A percentile compares a stretch with the other conserved stretches of the same genome.
phyloP scores from a whole-genome alignment of 2,113 vertebrate genomes.

The Menura novaehollandiae region DNA sequence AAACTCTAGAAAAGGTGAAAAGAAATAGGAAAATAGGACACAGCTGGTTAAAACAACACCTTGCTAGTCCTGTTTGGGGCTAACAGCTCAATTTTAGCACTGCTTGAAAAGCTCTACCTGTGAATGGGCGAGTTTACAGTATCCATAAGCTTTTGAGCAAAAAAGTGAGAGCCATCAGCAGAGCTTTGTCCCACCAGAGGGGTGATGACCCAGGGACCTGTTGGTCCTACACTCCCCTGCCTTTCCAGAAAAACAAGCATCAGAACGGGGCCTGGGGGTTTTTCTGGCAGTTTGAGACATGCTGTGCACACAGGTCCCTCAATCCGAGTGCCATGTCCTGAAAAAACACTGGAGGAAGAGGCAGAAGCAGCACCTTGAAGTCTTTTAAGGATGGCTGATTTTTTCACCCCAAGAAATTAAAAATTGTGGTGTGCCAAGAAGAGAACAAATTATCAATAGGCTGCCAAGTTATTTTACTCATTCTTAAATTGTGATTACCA shows the following conservation, averaged over 20 bases:
- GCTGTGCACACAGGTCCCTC: background rate
- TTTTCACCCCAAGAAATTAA: background rate
- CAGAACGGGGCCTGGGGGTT: background rate
- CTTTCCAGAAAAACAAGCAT: background rate
- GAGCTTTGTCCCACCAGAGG: background rate
- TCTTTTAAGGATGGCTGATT: background rate
- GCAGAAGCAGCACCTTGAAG: background rate
- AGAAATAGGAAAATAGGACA: background rate
- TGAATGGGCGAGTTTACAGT: background rate
- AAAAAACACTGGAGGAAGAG: background rate
- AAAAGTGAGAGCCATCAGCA: background rate
- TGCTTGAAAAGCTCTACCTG: background rate
- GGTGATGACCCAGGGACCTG: background rate
- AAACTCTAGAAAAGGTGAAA: background rate
- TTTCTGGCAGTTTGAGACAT: background rate
- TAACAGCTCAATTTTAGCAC: background rate
- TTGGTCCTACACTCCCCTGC: background rate
- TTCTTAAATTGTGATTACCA: background rate
- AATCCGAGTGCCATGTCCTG: rapidly evolving
- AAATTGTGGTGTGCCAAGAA: background rate
- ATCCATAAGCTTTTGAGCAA: background rate
- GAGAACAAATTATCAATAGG: background rate
- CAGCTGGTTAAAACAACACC: background rate
- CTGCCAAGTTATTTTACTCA: background rate
- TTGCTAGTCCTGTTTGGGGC: no score